Percentiles rank a stretch among this genome's conserved stretches.
Evolutionary conservation across 2,888 invertebrate genomes (phyloP).

Genomic region (Temnothorax unifasciatus): DNA sequence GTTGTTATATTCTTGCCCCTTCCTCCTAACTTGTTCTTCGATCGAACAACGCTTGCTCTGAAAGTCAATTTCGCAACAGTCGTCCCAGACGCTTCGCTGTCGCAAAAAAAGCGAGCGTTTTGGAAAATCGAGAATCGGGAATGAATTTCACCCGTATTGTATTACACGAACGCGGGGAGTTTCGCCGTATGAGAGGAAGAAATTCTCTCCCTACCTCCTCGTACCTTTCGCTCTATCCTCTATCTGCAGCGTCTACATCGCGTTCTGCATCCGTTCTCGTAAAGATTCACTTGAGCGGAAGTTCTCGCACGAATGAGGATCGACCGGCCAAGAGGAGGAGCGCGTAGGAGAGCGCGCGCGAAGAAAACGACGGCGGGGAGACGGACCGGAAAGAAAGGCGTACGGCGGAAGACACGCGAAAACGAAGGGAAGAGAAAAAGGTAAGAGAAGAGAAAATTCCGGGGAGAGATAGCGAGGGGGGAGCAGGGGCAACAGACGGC

Average conservation of each 20-base stretch:
- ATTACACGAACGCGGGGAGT: conserved; percentile 3
- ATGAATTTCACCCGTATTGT: conserved; percentile 23
- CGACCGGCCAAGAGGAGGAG: conserved; percentile 69
- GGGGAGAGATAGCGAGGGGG: conserved; percentile 22
- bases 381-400: conserved; percentile 53
- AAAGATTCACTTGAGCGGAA: conserved; percentile 80
- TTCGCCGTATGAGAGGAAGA: not conserved
- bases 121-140: conserved; percentile 20
- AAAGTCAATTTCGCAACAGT: conserved; percentile 28
- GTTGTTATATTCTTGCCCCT: not conserved
- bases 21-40: not conserved
- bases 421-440: conserved; percentile 50
- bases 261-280: conserved; percentile 71
- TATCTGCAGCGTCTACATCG: conserved; percentile 66
- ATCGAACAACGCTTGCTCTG: not conserved
- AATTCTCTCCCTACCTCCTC: not conserved
- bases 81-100: not conserved
- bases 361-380: conserved; percentile 43
- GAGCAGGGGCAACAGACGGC: conserved; percentile 54
- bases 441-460: conserved; percentile 29
- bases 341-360: conserved; percentile 18
- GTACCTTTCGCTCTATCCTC: conserved; percentile 57
- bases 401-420: conserved; percentile 58
- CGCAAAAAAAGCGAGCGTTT: not conserved
- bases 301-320: conserved; percentile 80